These are phyloP conservation scores for Oreohelix idahoensis DNA, from an alignment of 1,140 invertebrate species.

Conservation along the genomic window DNA sequence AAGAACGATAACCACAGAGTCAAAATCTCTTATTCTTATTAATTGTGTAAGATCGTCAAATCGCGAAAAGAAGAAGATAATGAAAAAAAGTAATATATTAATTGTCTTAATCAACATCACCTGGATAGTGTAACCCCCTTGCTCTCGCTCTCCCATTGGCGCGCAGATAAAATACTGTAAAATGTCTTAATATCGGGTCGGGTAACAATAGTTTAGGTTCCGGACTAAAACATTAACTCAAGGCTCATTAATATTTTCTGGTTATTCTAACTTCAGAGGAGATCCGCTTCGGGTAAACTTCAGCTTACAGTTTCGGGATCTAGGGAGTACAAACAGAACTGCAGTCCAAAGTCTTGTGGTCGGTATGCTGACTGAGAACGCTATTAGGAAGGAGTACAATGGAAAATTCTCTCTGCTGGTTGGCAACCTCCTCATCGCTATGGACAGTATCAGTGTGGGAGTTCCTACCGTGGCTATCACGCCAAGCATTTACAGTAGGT, in stretches of 20 bases:
- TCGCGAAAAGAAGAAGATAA: too few relatives aligned
- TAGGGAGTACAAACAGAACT: not conserved
- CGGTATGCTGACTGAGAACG: slow-evolving; percentile 38
- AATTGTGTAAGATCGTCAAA: too few relatives aligned
- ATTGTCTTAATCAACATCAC: too few relatives aligned
- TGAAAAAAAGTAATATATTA: too few relatives aligned
- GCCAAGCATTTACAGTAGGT: slow-evolving; percentile 25
- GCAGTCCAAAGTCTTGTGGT: slow-evolving; percentile 25
- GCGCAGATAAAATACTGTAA: too few relatives aligned
- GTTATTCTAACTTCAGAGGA: slow-evolving; percentile 2
- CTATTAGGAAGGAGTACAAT: slow-evolving; percentile 12
- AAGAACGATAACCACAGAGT: too few relatives aligned
- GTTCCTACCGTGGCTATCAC: slow-evolving; percentile 4
- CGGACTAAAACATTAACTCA: too few relatives aligned
- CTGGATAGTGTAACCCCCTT: not conserved
- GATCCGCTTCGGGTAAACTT: slow-evolving; percentile 41
- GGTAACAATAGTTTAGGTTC: too few relatives aligned
- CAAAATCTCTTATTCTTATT: too few relatives aligned
- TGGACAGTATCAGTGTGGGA: slow-evolving; percentile 35
- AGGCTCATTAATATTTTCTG: too few relatives aligned
- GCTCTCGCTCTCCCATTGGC: too few relatives aligned
- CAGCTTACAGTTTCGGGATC: slow-evolving; percentile 37
- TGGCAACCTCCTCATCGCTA: slow-evolving; percentile 30
- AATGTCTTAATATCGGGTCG: too few relatives aligned
- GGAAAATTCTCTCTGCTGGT: slow-evolving; percentile 28